A percentile compares a stretch with the other conserved stretches of the same genome.
These are phyloP conservation scores for Pteropus alecto DNA, from an alignment of 2,113 vertebrate species.

Conservation along the genomic window DNA sequence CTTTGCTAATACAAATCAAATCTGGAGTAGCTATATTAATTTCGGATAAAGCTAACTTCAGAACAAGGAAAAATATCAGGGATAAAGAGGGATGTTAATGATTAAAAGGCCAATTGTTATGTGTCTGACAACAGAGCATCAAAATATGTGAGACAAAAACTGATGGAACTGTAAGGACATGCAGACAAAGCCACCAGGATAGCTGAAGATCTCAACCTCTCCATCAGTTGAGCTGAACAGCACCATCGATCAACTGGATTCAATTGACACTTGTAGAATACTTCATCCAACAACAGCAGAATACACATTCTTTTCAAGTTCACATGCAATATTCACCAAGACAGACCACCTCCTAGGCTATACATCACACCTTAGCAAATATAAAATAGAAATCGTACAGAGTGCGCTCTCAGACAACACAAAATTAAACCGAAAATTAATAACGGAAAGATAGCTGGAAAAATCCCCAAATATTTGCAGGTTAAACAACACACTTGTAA, in stretches of 20 bases:
- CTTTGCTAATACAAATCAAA: not conserved
- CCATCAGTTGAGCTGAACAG: not conserved
- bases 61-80: slow-evolving; percentile 16
- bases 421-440: slow-evolving; percentile 3
- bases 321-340: not conserved
- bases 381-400: not conserved
- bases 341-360: not conserved
- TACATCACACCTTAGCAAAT: not conserved
- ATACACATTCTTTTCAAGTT: not conserved
- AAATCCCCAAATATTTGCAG: not conserved
- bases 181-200: not conserved
- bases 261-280: not conserved
- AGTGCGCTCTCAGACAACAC: not conserved
- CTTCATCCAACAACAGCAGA: not conserved
- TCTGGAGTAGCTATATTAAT: not conserved
- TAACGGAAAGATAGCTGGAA: not conserved
- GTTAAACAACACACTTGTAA: not conserved
- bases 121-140: not conserved
- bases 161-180: not conserved
- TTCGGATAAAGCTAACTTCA: slow-evolving; percentile 25
- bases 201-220: not conserved
- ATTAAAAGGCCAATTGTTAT: not conserved
- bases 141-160: not conserved
- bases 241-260: not conserved
- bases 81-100: not conserved